Base-by-base conservation (phyloP, 2,888 invertebrate genomes). In the Carpatolechia fugitivella region DNA sequence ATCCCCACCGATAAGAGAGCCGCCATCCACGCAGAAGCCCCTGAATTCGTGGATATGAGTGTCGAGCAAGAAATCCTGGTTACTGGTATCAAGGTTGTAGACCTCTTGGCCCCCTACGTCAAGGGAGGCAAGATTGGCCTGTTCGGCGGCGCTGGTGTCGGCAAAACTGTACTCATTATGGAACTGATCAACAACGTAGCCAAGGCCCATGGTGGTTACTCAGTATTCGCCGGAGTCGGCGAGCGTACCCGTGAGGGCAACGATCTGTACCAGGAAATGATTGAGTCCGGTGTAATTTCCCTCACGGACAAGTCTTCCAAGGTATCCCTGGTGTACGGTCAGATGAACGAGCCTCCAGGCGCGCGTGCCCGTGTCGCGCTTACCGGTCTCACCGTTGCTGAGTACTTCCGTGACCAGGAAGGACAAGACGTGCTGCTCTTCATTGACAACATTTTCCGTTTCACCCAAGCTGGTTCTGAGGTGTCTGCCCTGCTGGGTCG, bases 321-420 rank as follows among this genome's bases (percentile, higher is more conserved):
- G 91, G 97, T 97, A 77, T 94, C 97, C 0, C 93, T 98, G 56
- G 98, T 98, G 63, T 98, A 97, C 73, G 98, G 98, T 47, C 98
- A 98, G 91, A 98, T 98, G 98, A 98, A 98, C 82, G 98, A 98
- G 90, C 98, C 98, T 40, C 98, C 98, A 56, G 98, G 98, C 66
- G 98, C 98, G 52, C 95, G 98, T 78, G 97, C 97, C 68, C 95
- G 98, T 80, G 98, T 98, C 47, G 98, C 97, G 56, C 89, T 98
- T 58, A 97, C 98, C 62, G 98, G 98, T 60, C 90, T 98, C 60
- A 97, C 98, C 24, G 97, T 98, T 38, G 98, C 98, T 36, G 98
- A 98, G 82, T 97, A 97, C 80, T 98, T 98, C 95, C 94, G 98
- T 80, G 98, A 98, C 74, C 93, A 95, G 74, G 97, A 98, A 82